Base-by-base conservation (phyloP, 2,888 invertebrate genomes). In the Choristoneura rosaceana region DNA sequence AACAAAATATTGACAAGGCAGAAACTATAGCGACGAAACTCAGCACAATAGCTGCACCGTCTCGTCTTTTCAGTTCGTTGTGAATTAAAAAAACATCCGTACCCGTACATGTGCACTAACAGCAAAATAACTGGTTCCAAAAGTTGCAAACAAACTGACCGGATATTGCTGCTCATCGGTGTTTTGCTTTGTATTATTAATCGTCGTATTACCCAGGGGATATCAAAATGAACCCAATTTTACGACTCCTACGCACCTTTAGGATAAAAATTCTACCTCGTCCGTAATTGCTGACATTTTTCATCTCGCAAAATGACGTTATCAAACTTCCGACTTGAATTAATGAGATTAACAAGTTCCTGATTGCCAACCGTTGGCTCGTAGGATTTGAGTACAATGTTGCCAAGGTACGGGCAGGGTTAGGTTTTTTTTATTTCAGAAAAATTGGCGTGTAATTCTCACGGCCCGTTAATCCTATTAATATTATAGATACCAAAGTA, bases 251-350 rank as follows among this genome's bases (percentile, higher is more conserved):
- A 45, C 43, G 41, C 50, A 43, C 60, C 12, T 38, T 15, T 52
- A n/a, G 52, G 58, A 55, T 33, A 12, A 59, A 59, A 63, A 45
- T 65, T 43, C 34, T 43, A 10, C 43, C 50, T 52, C 43, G 14
- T 60, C n/a, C 45, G 41, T 71, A 61, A 71, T 71, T 71, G 61
- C 66, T 60, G 66, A 52, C 66, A 71, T 65, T 66, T 71, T 52
- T 71, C 66, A 66, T 52, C 61, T 52, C 66, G 12, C 25, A 33
- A 60, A 70, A 66, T 55, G 61, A 66, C 60, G 61, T 66, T 66
- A 71, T 66, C 66, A 66, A 66, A 66, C 43, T 65, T 47, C 65
- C 17, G 58, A 43, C 52, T 52, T 41, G 52, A 71, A 66, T 64
- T 45, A 64, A 70, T 64, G 70, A 58, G 64, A 70, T 70, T 69